phyloP scores from a whole-genome alignment of 2,113 vertebrate genomes.

The Cardinalis cardinalis region DNA sequence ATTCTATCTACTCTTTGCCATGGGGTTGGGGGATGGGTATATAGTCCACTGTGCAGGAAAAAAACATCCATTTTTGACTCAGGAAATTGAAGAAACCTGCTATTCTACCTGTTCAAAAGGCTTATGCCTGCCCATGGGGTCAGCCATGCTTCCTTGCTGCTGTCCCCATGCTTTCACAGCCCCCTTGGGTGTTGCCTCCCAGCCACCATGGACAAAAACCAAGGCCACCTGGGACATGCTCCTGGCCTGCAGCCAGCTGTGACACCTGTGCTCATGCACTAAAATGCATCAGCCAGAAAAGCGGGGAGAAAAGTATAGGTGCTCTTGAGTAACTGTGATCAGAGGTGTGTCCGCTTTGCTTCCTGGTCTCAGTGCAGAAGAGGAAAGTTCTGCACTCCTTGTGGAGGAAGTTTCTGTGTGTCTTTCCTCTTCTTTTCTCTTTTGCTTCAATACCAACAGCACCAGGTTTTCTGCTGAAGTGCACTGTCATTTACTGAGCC shows the following conservation, averaged over 20 bases:
- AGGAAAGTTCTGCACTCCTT: background rate
- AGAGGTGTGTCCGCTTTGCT: background rate
- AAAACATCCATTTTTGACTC: background rate
- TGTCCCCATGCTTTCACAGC: background rate
- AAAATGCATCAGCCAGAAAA: background rate
- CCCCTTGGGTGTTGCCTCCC: background rate
- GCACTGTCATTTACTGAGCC: background rate
- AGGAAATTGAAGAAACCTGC: background rate
- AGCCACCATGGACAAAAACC: background rate
- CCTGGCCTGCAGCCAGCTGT: background rate
- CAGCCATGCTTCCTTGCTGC: background rate
- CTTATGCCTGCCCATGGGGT: background rate
- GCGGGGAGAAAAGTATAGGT: background rate
- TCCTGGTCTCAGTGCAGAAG: background rate
- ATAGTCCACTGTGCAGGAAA: background rate
- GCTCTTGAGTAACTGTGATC: fast-evolving
- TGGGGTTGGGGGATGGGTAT: fast-evolving
- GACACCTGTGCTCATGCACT: fast-evolving
- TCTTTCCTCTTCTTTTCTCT: background rate
- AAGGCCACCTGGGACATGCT: background rate
- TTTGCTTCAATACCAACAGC: background rate
- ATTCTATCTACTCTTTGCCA: background rate
- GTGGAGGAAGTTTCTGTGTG: background rate
- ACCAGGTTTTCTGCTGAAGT: background rate
- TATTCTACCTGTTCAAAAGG: background rate